Evolutionary conservation across 64 coral and sea anemone genomes (phyloP), one percentile per base, ranked within the genome.

Genomic region (Astreopora myriophthalma): DNA sequence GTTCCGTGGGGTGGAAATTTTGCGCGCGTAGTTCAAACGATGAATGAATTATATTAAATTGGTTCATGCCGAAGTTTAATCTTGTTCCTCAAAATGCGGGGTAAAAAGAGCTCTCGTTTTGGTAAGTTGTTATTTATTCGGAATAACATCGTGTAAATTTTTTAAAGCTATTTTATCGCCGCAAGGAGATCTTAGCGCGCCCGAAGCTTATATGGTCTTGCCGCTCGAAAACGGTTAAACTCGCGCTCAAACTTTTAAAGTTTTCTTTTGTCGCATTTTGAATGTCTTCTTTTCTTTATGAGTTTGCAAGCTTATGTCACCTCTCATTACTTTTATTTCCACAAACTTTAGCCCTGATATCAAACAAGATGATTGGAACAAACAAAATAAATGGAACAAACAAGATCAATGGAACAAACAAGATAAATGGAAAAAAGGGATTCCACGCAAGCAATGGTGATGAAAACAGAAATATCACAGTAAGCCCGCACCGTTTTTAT

Each of bases 11-110:
- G 93, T 77, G 30, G 46, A 91, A 84, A 58, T 30, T 90, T 94
- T 94, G 93, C 93, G 93, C 93, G 93, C 93, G 79, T 35, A 74
- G 58, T 94, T 94, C 93, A 91, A 94, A 94, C 70, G 46, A n/a
- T 86, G 79, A 30, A 91, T 90, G 49, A 69, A 85, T 90, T 76
- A 48, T 70, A 34, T 40, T 46, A 4, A 13, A 0, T 35, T 20
- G 26, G 35, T 27, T 66, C n/a, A 22, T 2, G 24, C 22, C 5
- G 11, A 76, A 48, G 25, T n/a, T 7, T n/a, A 23, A 49, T 1
- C 52, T 26, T 78, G 9, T 8, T 19, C 12, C 9, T 9, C 2
- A 78, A 22, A 80, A 80, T 80, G 76, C 76, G 48, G 76, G 48
- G 22, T 48, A 16, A 34, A 20, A 61, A 34, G 14, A 23, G 17